Conservation (phyloP, 2,113 vertebrate species). For the Illadopsis cleaveri region DNA sequence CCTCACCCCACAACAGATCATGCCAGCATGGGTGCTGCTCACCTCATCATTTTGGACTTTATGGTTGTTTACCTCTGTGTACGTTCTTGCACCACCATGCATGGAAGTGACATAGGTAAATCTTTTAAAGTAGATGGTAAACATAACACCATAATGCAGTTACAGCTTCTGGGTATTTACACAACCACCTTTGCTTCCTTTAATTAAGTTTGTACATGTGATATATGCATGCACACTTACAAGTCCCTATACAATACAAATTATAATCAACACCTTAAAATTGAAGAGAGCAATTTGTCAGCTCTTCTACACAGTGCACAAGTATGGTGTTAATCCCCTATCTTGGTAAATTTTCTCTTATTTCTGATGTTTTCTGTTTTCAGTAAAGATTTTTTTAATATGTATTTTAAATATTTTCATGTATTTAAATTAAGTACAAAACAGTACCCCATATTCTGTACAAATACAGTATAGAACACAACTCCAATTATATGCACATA, state of each 20-base stretch:
- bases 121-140: neutral
- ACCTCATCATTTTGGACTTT: neutral
- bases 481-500: neutral
- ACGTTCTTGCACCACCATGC: neutral
- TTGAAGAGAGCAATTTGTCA: neutral
- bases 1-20: fast-evolving
- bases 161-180: neutral
- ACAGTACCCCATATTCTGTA: too few relatives aligned
- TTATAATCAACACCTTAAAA: neutral
- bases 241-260: neutral
- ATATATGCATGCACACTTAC: neutral
- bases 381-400: neutral
- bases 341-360: neutral
- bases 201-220: neutral
- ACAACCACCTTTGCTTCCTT: neutral
- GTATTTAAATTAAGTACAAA: too few relatives aligned
- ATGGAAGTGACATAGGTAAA: neutral
- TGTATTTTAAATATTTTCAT: neutral
- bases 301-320: neutral
- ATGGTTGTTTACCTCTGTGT: neutral
- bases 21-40: neutral
- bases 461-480: neutral
- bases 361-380: neutral
- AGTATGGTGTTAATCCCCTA: neutral
- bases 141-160: neutral